Evolutionary conservation across 2,113 vertebrate species (phyloP).

Genomic region (Artemisiospiza belli): DNA sequence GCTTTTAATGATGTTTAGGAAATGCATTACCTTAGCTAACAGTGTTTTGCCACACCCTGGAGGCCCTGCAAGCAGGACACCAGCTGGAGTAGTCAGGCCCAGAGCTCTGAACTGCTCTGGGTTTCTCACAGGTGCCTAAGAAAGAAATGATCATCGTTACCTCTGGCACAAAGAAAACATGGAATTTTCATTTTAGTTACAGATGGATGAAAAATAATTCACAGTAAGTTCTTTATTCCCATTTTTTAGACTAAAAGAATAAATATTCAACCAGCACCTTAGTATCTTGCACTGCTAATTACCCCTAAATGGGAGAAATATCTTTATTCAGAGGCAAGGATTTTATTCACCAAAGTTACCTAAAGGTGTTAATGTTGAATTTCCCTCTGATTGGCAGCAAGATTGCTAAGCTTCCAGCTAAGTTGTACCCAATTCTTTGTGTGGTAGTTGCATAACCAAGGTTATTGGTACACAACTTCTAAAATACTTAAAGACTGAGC

Average conservation of each 20-base stretch:
- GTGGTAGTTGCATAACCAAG: background rate
- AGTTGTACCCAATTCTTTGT: background rate
- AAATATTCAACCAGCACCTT: fast-evolving
- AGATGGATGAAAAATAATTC: background rate
- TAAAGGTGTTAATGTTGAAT: background rate
- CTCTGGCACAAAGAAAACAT: background rate
- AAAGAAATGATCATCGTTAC: background rate
- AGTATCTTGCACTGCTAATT: background rate
- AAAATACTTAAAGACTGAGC: background rate
- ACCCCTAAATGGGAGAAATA: background rate
- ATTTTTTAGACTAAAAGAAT: background rate
- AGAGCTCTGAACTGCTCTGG: constrained; percentile 89
- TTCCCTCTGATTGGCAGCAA: background rate
- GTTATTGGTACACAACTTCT: background rate
- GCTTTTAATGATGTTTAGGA: background rate
- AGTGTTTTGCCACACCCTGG: constrained; percentile 96
- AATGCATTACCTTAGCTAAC: constrained; percentile 86
- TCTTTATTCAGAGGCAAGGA: background rate
- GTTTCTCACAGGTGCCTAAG: constrained; percentile 88
- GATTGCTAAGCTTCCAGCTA: background rate
- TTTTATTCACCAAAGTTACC: background rate
- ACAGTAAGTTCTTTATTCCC: background rate
- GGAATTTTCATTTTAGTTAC: background rate
- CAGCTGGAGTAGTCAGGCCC: constrained; percentile 88
- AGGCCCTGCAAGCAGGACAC: constrained; percentile 92